A percentile compares a stretch with the other conserved stretches of the same genome.
Evolutionary conservation across 2,113 vertebrate genomes (phyloP).

Genomic region (Cinclus cinclus): DNA sequence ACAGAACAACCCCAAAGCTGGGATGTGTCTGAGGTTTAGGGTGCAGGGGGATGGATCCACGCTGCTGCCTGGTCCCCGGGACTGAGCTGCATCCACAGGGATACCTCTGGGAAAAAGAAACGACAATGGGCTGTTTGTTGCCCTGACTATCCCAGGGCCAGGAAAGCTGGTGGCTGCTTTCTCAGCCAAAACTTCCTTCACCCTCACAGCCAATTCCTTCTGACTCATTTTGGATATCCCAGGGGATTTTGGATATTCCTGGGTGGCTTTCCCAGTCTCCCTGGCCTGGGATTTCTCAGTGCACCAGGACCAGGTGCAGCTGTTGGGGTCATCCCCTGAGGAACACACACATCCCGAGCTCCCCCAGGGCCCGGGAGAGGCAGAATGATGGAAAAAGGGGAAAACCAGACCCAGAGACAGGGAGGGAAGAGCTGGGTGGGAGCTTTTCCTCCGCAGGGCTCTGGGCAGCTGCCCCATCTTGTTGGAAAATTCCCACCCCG

Average conservation of each 20-base stretch:
- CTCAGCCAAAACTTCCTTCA: neutral
- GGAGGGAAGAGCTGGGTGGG: neutral
- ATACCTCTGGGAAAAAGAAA: neutral
- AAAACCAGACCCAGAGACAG: neutral
- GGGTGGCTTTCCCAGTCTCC: neutral
- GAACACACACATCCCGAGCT: neutral
- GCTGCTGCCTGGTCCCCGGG: neutral
- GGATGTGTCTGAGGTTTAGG: neutral
- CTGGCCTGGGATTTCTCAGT: neutral
- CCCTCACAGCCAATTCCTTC: fast-evolving
- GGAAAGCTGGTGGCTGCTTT: neutral
- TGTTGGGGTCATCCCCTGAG: neutral
- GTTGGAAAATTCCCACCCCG: neutral
- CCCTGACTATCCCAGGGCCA: neutral
- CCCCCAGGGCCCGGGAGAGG: neutral
- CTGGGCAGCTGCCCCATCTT: fast-evolving
- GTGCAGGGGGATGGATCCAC: neutral
- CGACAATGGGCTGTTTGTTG: neutral
- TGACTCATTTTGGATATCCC: neutral
- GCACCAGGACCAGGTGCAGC: neutral
- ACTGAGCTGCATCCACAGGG: neutral
- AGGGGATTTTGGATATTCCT: neutral
- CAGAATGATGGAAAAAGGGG: neutral
- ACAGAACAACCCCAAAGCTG: neutral
- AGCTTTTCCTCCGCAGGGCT: neutral